Evolutionary conservation across 2,888 invertebrate species (phyloP).

Genomic region (Cephus pygmeus): DNA sequence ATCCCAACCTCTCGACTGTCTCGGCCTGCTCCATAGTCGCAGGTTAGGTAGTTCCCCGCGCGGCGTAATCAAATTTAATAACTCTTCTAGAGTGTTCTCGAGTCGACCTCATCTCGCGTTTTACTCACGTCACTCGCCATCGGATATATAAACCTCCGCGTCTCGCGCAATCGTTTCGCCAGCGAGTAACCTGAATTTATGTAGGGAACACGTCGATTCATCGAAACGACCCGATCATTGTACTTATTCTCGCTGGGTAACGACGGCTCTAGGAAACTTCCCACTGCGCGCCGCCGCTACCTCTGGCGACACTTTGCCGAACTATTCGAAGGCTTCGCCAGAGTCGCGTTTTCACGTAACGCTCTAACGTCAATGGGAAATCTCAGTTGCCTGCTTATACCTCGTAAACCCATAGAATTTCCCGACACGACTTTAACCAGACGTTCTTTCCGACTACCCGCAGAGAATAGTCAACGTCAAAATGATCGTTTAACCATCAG

Average conservation of each 20-base stretch:
- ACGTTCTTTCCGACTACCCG: not conserved
- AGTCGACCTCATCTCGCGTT: conserved; percentile 12
- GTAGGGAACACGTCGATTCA: conserved; percentile 50
- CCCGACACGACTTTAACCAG: not conserved
- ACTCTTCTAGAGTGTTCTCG: conserved; percentile 39
- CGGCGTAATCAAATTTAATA: no score
- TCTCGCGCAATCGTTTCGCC: conserved; percentile 25
- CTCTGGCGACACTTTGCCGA: conserved; percentile 44
- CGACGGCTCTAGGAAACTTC: not conserved
- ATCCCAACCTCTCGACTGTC: conserved; percentile 10
- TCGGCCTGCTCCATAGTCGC: no score
- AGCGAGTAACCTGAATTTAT: conserved; percentile 55
- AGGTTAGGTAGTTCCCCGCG: no score
- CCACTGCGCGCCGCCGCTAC: not conserved
- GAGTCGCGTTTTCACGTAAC: not conserved
- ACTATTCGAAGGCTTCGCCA: conserved; percentile 11
- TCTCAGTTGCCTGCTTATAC: not conserved
- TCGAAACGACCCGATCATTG: conserved; percentile 47
- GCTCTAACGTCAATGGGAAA: not conserved
- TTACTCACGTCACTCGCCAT: conserved; percentile 30
- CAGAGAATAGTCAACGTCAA: not conserved
- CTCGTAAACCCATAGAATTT: not conserved
- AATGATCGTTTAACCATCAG: not conserved
- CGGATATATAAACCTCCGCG: conserved; percentile 51
- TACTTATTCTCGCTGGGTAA: not conserved